phyloP scores from a whole-genome alignment of 2,797 vertebrate genomes.

The Mormyrus hasselquistii region DNA sequence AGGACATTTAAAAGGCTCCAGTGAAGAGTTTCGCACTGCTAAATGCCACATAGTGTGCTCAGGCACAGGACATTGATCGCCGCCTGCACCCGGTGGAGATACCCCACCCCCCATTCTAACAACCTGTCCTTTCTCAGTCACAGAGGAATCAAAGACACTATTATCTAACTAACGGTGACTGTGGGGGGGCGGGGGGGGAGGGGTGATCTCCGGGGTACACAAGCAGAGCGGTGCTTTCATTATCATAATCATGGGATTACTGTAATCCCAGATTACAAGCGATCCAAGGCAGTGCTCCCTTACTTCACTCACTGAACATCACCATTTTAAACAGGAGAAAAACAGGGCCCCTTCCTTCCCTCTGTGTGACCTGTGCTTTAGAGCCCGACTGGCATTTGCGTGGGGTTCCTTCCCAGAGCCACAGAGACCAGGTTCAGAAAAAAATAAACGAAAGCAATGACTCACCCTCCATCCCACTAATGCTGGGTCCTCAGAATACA shows the following conservation, averaged over 20 bases:
- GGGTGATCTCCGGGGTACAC: background rate
- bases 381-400: background rate
- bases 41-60: background rate
- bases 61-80: background rate
- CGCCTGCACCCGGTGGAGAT: background rate
- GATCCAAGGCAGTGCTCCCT: background rate
- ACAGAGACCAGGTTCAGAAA: background rate
- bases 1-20: background rate
- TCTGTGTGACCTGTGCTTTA: background rate
- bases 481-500: background rate
- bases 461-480: slow-evolving; percentile 1
- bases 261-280: slow-evolving; percentile 14
- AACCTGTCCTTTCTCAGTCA: background rate
- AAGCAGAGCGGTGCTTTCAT: background rate
- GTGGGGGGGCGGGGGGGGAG: background rate
- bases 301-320: background rate
- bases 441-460: background rate
- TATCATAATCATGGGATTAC: slow-evolving; percentile 21
- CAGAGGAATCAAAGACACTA: background rate
- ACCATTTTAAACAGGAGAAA: background rate
- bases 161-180: background rate
- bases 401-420: background rate
- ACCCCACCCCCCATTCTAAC: background rate
- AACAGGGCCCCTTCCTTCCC: background rate
- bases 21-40: background rate